phyloP scores from a whole-genome alignment of 2,113 vertebrate genomes.

The Lampris incognitus region DNA sequence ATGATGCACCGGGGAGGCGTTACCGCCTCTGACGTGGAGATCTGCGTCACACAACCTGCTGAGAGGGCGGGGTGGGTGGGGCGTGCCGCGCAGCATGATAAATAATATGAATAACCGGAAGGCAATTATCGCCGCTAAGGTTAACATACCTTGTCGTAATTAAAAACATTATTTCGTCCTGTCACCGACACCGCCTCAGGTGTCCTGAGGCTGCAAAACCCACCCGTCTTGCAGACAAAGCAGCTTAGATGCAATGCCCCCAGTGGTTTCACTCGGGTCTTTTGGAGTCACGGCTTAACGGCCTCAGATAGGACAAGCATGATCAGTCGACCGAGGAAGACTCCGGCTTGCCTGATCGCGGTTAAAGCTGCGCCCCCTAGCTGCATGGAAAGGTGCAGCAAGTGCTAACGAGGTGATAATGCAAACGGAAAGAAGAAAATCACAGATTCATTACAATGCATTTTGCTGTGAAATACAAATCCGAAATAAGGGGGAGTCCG shows the following conservation, averaged over 20 bases:
- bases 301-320: constrained; percentile 25
- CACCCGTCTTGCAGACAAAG: constrained; percentile 5
- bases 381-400: constrained; percentile 40
- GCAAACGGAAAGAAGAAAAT: too few species aligned
- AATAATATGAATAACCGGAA: neutral
- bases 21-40: too few species aligned
- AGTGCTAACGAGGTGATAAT: constrained; percentile 36
- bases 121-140: too few species aligned
- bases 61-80: neutral
- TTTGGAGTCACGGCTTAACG: constrained; percentile 39
- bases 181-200: neutral
- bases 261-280: constrained; percentile 21
- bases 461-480: too few species aligned
- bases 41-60: too few species aligned
- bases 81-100: neutral
- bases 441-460: too few species aligned
- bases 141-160: too few species aligned
- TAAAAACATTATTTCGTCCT: too few species aligned
- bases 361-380: constrained; percentile 20
- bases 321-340: constrained; percentile 57
- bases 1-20: too few species aligned
- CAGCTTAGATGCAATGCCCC: constrained; percentile 32
- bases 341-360: constrained; percentile 25
- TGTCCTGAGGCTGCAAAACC: constrained; percentile 19
- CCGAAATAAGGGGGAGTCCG: too few species aligned